Evolutionary conservation across 2,888 invertebrate genomes (phyloP), one percentile per base, ranked within the genome.

Genomic region (Odontothrips loti): DNA sequence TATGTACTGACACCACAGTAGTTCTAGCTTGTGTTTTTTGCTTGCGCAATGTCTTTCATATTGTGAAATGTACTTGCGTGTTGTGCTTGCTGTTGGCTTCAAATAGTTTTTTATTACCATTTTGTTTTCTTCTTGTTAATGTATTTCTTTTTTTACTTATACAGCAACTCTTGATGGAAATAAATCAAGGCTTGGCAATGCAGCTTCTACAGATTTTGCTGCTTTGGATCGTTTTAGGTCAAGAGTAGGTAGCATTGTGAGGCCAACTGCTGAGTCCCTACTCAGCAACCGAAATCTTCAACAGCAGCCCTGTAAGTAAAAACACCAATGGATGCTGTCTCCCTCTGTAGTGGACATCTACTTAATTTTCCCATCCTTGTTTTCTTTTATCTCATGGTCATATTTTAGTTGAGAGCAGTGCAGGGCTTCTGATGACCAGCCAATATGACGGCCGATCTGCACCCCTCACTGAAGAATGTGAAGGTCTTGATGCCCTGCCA

Each of bases 181-280:
- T 88, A 48, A 48, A 79, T 29, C n/a, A 79, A 75, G 27, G 0
- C 12, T 75, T 23, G 34, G 48, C 4, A 47, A 81, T 43, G 12
- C 43, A 12, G 34, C 34, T 17, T 58, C 75, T 20, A 75, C 68
- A 80, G 90, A 90, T 83, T 89, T 89, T 84, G 87, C 88, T 63
- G 88, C 90, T 79, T 89, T 91, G 82, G 91, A 92, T 85, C 89
- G 89, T 82, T 88, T 92, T 84, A 88, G 91, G 51, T 88, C 88
- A 51, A 89, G 91, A 84, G 87, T 91, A 82, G 91, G 91, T 58
- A 93, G 91, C 86, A 93, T 93, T 84, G 92, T 93, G 1, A 89
- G 90, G 80, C 89, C 90, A 84, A 89, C 90, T 8, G 86, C 86
- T 1, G 84, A 85, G 80, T 86, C 85, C 17, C 83, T 86, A 15